Evolutionary conservation across 2,888 invertebrate species (phyloP).

Genomic region (Leptopilina myrica): DNA sequence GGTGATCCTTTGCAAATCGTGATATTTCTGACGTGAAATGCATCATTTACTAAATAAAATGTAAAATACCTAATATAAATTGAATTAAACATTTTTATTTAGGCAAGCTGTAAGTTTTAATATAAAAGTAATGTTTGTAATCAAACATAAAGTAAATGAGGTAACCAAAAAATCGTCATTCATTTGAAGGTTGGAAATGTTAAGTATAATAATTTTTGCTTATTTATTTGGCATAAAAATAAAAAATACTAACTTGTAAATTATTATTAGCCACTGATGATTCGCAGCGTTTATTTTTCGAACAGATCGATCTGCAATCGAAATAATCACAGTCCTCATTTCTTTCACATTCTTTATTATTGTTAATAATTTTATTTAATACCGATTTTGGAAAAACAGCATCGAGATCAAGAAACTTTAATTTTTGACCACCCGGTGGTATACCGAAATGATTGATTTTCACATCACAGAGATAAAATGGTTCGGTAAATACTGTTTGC

Average conservation of each 20-base stretch:
- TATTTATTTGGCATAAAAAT: not conserved
- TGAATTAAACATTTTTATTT: no score
- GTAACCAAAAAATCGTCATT: no score
- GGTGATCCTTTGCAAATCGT: no score
- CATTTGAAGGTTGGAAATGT: no score
- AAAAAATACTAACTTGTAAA: conserved; percentile 72
- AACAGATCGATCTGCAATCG: conserved; percentile 83
- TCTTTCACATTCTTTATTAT: conserved; percentile 77
- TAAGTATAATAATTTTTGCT: no score
- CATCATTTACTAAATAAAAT: no score
- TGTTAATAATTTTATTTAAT: conserved; percentile 77
- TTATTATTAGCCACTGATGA: conserved; percentile 81
- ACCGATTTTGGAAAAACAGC: conserved; percentile 80
- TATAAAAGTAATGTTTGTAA: no score
- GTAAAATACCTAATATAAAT: no score
- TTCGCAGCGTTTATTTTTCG: conserved; percentile 79
- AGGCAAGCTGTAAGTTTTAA: no score
- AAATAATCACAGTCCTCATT: conserved; percentile 84
- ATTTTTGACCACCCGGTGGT: conserved; percentile 77
- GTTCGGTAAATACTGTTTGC: conserved; percentile 80
- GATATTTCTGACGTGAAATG: no score
- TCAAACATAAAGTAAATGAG: no score
- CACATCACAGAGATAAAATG: conserved; percentile 83
- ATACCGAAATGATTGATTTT: conserved; percentile 84
- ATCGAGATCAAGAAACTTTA: conserved; percentile 83